phyloP scores from a whole-genome alignment of 2,113 vertebrate species.

The Scytalopus superciliaris region DNA sequence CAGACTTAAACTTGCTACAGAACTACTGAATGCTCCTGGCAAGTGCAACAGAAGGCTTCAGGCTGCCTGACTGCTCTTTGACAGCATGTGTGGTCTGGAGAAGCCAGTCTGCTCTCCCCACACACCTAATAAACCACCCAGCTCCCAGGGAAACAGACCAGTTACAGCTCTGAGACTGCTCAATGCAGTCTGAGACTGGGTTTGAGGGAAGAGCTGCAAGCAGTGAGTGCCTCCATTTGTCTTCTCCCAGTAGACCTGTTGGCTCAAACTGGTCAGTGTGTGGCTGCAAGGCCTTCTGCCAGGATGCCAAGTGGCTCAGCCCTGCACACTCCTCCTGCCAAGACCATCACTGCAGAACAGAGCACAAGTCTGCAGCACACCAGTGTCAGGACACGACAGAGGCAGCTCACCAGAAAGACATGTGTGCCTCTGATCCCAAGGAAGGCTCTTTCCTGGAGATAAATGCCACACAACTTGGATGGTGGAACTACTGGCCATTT shows the following conservation, averaged over 20 bases:
- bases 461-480: background rate
- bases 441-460: background rate
- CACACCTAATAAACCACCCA: background rate
- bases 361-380: background rate
- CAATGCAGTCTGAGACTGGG: background rate
- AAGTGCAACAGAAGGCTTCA: background rate
- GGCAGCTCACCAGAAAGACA: background rate
- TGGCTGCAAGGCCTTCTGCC: accelerated
- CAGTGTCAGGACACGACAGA: accelerated
- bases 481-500: background rate
- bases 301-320: accelerated
- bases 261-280: accelerated
- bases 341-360: background rate
- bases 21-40: background rate
- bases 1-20: background rate
- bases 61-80: accelerated
- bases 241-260: background rate
- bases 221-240: background rate
- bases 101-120: background rate
- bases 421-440: background rate
- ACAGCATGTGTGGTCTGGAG: background rate
- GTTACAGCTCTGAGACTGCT: background rate
- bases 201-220: background rate
- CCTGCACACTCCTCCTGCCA: accelerated
- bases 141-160: background rate